Conservation (phyloP, 92 coral and sea anemone genomes). For the Palythoa grandis region DNA sequence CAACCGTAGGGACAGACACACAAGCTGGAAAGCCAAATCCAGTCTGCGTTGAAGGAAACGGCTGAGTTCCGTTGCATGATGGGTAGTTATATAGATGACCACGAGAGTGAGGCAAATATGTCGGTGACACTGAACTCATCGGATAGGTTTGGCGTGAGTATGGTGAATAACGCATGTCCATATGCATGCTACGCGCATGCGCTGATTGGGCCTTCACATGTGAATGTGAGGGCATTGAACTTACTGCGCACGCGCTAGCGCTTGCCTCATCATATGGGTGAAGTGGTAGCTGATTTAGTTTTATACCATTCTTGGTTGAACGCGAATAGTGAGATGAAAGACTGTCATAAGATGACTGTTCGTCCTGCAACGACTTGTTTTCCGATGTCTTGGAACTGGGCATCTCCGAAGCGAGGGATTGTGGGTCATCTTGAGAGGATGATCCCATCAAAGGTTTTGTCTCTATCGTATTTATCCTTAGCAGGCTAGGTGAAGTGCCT, state of each 20-base stretch:
- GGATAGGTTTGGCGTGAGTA: conserved; percentile 83
- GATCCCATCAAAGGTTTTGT: conserved; percentile 8
- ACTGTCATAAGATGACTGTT: conserved; percentile 51
- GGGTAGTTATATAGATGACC: conserved; percentile 73
- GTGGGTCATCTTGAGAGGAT: conserved; percentile 1
- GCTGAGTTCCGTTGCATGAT: conserved; percentile 74
- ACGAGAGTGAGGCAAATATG: conserved; percentile 77
- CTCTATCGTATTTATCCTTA: not conserved
- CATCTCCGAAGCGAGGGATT: conserved; percentile 10
- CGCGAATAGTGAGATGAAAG: conserved; percentile 59
- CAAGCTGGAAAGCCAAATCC: conserved; percentile 79
- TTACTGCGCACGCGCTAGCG: conserved; percentile 48
- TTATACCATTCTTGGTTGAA: conserved; percentile 71
- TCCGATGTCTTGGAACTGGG: conserved; percentile 10
- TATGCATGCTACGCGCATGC: conserved; percentile 70
- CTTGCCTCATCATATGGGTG: conserved; percentile 54
- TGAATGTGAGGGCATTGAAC: conserved; percentile 52
- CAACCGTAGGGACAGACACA: conserved; percentile 64
- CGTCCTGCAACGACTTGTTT: conserved; percentile 35
- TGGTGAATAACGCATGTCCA: conserved; percentile 92
- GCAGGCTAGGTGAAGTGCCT: not conserved
- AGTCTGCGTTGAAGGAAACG: conserved; percentile 78
- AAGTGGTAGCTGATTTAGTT: conserved; percentile 63
- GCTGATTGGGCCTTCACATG: conserved; percentile 75
- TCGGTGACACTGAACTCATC: conserved; percentile 74